Base-by-base conservation (phyloP, 30 jellyfish, hydroid and myxozoan species). In the Turritopsis dohrnii region DNA sequence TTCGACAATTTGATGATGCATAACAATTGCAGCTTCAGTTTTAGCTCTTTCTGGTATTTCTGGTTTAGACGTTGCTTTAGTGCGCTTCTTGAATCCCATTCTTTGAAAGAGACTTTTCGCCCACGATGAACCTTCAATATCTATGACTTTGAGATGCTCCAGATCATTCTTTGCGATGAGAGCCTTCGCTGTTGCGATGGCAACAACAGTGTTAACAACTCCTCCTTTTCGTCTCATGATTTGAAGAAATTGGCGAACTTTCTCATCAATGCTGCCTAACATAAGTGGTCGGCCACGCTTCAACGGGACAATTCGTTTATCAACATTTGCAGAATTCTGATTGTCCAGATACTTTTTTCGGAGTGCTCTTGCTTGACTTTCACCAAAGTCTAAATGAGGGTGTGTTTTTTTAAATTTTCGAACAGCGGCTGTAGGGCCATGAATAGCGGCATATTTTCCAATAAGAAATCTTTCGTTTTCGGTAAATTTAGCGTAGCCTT, bases 1-100 rank as follows among this genome's bases (percentile, higher is more conserved):
- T 19, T 25, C 52, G 24, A 74, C 82, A 29, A 74, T 74, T 22
- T 74, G 54, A 74, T 74, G 82, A 19, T 22, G 54, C 25, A 22
- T 21, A 30, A 74, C 26, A 22, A 74, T 25, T 74, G 28, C 26
- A 22, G 82, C 82, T 74, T 74, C 82, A 19, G 28, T 74, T 74
- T 74, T 74, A n/a, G 82, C 82, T 74, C 52, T n/a, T 29, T 74
- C 82, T 25, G 82, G 82, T 22, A 74, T 74, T 74, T 74, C 82
- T 19, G 54, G 54, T 29, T 74, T 74, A 21, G 54, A 25, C 31
- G 82, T 74, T 28, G 80, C 21, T 21, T 29, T 28, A 21, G 52
- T 74, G 52, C 60, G 82, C 31, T 74, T 74, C 31, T 22, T 29
- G 41, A 79, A 79, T 22, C 76, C 85, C 85, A 79, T 79, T 28